Conservation (phyloP, 1,140 invertebrate species). For the Frieseomelitta varia region DNA sequence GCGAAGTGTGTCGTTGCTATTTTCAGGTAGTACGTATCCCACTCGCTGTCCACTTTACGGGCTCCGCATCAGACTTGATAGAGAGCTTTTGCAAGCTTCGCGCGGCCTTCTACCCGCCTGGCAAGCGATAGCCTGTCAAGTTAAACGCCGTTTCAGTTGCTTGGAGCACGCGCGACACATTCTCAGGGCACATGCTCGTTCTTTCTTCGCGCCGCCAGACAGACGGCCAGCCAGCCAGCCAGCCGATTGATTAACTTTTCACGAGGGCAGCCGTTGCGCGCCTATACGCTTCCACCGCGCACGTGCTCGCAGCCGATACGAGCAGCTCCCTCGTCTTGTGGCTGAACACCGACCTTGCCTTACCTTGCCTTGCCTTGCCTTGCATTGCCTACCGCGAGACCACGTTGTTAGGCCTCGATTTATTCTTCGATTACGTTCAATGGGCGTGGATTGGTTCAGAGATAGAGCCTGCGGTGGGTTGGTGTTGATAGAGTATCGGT, state of each 20-base stretch:
- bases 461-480: not conserved
- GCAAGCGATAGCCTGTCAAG: not conserved
- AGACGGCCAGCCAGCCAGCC: not conserved
- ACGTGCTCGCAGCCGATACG: constrained; percentile 4
- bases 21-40: constrained; percentile 65
- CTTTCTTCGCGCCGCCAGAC: not conserved
- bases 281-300: not conserved
- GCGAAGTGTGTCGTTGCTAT: constrained; percentile 56
- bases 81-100: constrained; percentile 16
- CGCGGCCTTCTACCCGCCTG: not conserved
- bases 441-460: not conserved
- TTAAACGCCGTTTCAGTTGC: not conserved
- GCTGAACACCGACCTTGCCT: not conserved
- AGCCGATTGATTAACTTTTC: constrained; percentile 17
- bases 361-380: too few relatives aligned
- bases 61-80: not conserved
- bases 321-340: not conserved
- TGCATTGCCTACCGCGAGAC: not conserved
- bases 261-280: not conserved
- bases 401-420: not conserved
- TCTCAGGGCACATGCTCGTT: not conserved
- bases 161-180: constrained; percentile 17
- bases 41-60: constrained; percentile 25
- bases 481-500: not conserved
- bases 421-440: not conserved